These are phyloP conservation scores for Mellivora capensis DNA, from an alignment of 2,113 vertebrate species.

Conservation along the genomic window DNA sequence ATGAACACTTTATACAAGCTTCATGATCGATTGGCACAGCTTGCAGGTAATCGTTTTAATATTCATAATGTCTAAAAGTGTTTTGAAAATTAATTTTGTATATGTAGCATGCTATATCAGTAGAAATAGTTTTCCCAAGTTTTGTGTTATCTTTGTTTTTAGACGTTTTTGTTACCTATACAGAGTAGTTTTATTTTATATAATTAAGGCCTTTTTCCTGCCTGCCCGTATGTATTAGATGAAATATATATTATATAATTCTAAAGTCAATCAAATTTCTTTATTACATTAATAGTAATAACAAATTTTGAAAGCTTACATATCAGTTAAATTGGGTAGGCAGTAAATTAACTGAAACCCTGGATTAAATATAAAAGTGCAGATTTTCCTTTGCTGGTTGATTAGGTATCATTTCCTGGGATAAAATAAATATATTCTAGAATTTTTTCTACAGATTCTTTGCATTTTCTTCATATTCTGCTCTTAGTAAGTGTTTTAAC, in stretches of 20 bases:
- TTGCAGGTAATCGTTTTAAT: slow-evolving; percentile 89
- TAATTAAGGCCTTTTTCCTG: not conserved
- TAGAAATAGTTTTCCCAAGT: slow-evolving; percentile 13
- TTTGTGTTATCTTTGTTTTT: slow-evolving; percentile 9
- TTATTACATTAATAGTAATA: not conserved
- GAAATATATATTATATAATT: not conserved
- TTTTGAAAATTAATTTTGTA: slow-evolving; percentile 48
- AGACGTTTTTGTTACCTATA: not conserved
- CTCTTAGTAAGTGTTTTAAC: not conserved
- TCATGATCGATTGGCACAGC: slow-evolving; percentile 92
- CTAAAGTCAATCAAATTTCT: slow-evolving; percentile 21
- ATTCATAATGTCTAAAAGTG: slow-evolving; percentile 17
- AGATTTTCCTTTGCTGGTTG: not conserved
- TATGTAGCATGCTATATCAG: not conserved
- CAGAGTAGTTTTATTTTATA: not conserved
- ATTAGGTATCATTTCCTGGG: not conserved
- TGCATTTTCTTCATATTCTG: slow-evolving; percentile 14
- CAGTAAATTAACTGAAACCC: slow-evolving; percentile 25
- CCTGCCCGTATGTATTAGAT: not conserved
- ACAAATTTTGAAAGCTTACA: not conserved
- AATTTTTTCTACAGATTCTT: not conserved
- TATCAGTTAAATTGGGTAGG: not conserved
- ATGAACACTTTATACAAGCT: slow-evolving; percentile 93
- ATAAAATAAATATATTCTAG: not conserved
- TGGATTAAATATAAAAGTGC: not conserved